These are phyloP conservation scores for Strix aluco DNA, from an alignment of 2,113 vertebrate genomes.

Conservation along the genomic window DNA sequence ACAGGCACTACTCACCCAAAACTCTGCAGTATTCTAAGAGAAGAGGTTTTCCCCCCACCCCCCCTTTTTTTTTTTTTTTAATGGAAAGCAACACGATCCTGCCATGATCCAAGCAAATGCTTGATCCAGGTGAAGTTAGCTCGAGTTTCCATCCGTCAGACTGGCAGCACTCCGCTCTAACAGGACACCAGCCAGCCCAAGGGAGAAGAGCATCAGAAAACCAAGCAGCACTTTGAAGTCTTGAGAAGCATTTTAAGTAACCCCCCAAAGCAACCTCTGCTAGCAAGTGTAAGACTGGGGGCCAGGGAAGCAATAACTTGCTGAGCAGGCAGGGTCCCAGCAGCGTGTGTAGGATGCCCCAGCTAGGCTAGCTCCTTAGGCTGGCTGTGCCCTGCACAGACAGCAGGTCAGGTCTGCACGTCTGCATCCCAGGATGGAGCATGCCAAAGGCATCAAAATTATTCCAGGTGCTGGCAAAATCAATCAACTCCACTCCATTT, in stretches of 20 bases:
- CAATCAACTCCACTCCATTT: neutral
- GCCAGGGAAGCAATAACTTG: neutral
- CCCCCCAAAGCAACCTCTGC: neutral
- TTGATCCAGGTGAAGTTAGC: neutral
- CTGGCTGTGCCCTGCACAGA: neutral
- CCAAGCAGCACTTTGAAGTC: neutral
- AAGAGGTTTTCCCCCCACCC: neutral
- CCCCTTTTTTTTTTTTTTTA: neutral
- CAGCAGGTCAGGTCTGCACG: too few species aligned
- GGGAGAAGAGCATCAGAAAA: neutral
- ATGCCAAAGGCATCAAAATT: neutral
- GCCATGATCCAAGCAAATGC: neutral
- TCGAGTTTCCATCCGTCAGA: neutral
- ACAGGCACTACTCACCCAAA: neutral
- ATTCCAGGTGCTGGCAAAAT: neutral
- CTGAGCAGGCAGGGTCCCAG: neutral
- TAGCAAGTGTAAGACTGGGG: neutral
- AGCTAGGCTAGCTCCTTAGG: neutral
- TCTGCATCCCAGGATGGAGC: neutral
- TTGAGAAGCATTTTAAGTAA: neutral
- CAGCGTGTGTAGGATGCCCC: accelerated
- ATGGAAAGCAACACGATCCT: neutral
- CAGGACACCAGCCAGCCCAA: neutral
- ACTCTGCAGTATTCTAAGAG: neutral
- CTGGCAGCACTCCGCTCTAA: neutral